Evolutionary conservation across 2,113 vertebrate genomes (phyloP).

Genomic region (Penelope pileata): DNA sequence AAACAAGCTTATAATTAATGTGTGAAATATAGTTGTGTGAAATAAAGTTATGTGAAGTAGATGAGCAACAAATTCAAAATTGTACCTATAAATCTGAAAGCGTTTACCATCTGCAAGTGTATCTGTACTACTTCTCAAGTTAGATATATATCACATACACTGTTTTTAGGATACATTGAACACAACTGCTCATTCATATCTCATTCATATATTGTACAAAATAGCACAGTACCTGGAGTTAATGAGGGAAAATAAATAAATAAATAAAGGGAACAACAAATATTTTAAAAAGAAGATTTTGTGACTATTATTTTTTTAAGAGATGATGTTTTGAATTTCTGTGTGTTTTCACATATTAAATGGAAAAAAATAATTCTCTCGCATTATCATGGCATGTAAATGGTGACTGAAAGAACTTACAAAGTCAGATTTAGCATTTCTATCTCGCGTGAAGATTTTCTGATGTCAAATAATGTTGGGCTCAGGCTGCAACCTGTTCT

Average conservation of each 20-base stretch:
- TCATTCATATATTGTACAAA: background rate
- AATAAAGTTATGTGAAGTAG: background rate
- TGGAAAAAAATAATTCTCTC: background rate
- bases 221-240: background rate
- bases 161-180: background rate
- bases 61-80: background rate
- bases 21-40: background rate
- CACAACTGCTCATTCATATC: too few relatives aligned
- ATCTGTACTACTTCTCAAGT: background rate
- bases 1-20: constrained; percentile 42
- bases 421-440: background rate
- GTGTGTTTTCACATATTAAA: background rate
- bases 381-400: background rate
- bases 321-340: accelerated
- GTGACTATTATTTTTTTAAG: background rate
- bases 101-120: background rate
- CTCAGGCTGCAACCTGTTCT: background rate
- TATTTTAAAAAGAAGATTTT: background rate
- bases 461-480: background rate
- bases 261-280: too few relatives aligned
- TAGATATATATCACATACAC: background rate
- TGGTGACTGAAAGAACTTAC: background rate
- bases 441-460: background rate
- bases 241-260: too few relatives aligned
- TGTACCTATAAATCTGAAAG: constrained; percentile 11